A percentile compares a stretch with the other conserved stretches of the same genome.
Conservation (phyloP, 2,113 vertebrate species). For the Callorhinus ursinus region DNA sequence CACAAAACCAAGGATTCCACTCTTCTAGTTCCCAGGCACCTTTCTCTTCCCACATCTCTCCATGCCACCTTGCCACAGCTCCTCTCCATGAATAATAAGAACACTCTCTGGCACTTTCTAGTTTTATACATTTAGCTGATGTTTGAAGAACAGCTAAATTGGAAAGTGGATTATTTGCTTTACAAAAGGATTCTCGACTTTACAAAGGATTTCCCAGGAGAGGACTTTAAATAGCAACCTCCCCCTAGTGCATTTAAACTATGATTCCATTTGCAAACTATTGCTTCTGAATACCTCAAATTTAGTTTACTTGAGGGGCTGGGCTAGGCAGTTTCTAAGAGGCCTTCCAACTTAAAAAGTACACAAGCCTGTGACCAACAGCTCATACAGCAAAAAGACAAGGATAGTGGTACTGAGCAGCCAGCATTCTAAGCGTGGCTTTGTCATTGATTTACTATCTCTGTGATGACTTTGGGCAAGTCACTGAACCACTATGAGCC, state of each 20-base stretch:
- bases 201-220: conserved; percentile 64
- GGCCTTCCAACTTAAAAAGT: background rate
- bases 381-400: background rate
- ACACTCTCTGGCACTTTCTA: background rate
- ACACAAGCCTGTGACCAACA: background rate
- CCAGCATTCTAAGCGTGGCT: background rate
- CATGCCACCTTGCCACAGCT: background rate
- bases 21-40: background rate
- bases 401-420: background rate
- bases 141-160: conserved; percentile 31
- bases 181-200: conserved; percentile 60
- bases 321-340: background rate
- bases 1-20: rapidly evolving
- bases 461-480: background rate
- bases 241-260: background rate
- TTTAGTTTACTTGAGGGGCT: background rate
- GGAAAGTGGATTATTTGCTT: conserved; percentile 63
- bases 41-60: background rate
- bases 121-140: conserved; percentile 14
- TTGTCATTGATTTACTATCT: background rate
- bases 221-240: conserved; percentile 55
- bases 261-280: conserved; percentile 44
- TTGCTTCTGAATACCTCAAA: conserved; percentile 31
- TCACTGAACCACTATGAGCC: background rate
- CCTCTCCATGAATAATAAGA: background rate